phyloP scores from a whole-genome alignment of 2,113 vertebrate species.

The Takifugu bimaculatus region DNA sequence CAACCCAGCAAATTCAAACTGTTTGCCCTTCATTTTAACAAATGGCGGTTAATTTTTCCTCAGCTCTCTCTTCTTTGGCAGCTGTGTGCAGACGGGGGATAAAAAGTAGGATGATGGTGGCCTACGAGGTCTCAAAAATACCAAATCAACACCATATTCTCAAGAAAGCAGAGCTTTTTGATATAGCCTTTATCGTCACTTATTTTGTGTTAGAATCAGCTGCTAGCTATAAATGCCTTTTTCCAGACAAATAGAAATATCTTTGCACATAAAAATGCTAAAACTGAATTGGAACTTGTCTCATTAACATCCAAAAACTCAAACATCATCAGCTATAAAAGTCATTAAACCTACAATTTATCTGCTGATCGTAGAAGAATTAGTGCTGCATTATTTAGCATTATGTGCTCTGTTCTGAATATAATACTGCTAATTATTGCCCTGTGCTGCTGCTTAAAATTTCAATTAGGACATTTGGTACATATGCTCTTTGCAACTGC shows the following conservation, averaged over 20 bases:
- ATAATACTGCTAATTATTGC: slow-evolving; percentile 21
- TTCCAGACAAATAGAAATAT: neutral
- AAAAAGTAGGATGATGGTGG: slow-evolving; percentile 18
- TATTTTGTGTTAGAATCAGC: no score
- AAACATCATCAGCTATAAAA: slow-evolving; percentile 2
- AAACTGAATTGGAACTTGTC: neutral
- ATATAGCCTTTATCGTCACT: no score
- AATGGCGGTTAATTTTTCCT: neutral
- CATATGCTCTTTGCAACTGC: slow-evolving; percentile 15
- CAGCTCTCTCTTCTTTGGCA: neutral
- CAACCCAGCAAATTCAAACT: neutral
- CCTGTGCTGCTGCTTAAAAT: slow-evolving; percentile 21
- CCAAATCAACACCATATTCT: slow-evolving; percentile 16
- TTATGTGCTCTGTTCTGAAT: neutral
- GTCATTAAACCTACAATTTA: slow-evolving; percentile 14
- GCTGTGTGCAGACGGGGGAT: slow-evolving; percentile 11
- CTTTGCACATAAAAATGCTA: slow-evolving; percentile 19
- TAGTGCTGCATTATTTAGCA: slow-evolving; percentile 7
- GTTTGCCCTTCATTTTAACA: slow-evolving; percentile 17
- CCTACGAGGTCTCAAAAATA: slow-evolving; percentile 20
- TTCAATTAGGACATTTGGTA: slow-evolving; percentile 34
- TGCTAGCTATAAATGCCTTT: neutral
- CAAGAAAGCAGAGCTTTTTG: slow-evolving; percentile 13
- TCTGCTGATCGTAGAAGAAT: slow-evolving; percentile 11
- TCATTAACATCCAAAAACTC: neutral